phyloP scores from a whole-genome alignment of 1,140 invertebrate species.

The Polypedilum vanderplanki region DNA sequence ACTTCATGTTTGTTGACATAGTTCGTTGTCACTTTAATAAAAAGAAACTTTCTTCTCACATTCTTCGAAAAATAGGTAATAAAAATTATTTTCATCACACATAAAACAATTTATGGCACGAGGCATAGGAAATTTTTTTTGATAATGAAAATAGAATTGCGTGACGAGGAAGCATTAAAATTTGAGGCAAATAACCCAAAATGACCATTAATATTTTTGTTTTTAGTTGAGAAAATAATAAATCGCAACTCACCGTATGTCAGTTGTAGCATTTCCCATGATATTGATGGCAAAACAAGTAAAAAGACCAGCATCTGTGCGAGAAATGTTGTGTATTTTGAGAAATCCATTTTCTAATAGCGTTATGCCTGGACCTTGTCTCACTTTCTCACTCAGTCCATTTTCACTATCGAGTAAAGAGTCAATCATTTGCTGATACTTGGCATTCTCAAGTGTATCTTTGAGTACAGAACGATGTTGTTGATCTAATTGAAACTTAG shows the following conservation, averaged over 20 bases:
- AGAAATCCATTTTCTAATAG: slow-evolving; percentile 62
- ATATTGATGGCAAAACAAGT: slow-evolving; percentile 79
- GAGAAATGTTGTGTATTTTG: slow-evolving; percentile 54
- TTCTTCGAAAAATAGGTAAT: no score
- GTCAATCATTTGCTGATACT: neutral
- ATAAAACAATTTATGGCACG: no score
- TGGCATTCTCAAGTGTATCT: neutral
- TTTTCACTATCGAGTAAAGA: slow-evolving; percentile 27
- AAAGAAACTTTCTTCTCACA: no score
- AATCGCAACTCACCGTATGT: slow-evolving; percentile 46
- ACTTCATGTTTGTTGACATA: no score
- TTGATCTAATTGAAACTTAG: slow-evolving; percentile 26
- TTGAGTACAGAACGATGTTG: slow-evolving; percentile 32
- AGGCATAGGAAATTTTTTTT: no score
- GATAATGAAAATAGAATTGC: no score
- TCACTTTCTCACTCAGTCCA: slow-evolving; percentile 32
- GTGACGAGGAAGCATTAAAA: no score
- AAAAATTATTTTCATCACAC: no score
- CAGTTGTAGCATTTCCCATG: slow-evolving; percentile 64
- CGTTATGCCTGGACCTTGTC: slow-evolving; percentile 42
- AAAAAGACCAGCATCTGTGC: slow-evolving; percentile 80
- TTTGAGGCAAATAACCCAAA: no score
- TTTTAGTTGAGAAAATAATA: no score
- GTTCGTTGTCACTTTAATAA: no score
- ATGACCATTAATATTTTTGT: no score